Conservation (phyloP, 1,140 invertebrate genomes). For the Drosophila nannoptera region DNA sequence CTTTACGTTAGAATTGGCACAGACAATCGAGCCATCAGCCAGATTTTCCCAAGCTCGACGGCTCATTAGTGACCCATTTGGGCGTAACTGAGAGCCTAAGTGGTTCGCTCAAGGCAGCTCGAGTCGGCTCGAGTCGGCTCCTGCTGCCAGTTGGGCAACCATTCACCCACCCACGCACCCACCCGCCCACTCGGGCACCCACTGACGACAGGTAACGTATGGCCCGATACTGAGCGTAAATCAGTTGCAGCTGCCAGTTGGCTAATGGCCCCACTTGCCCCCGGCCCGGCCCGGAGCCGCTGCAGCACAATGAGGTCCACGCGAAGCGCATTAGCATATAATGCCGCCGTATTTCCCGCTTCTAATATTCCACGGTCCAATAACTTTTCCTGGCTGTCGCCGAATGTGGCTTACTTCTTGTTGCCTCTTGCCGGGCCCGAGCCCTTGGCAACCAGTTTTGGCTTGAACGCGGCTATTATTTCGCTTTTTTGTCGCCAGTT, state of each 20-base stretch:
- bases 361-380: slow-evolving; percentile 35
- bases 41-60: slow-evolving; percentile 60
- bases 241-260: slow-evolving; percentile 10
- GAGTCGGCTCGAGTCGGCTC: slow-evolving; percentile 6
- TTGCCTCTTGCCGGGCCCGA: neutral
- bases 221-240: slow-evolving; percentile 7
- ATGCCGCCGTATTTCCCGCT: slow-evolving; percentile 23
- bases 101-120: slow-evolving; percentile 49
- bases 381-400: slow-evolving; percentile 43
- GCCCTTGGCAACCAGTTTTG: too few species aligned
- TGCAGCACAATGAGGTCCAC: slow-evolving; percentile 35
- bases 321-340: slow-evolving; percentile 55
- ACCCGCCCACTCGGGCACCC: slow-evolving; percentile 4
- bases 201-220: neutral
- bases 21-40: slow-evolving; percentile 71
- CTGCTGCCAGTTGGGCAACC: slow-evolving; percentile 4
- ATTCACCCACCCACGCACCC: neutral
- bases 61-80: slow-evolving; percentile 74
- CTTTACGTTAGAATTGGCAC: slow-evolving; percentile 78
- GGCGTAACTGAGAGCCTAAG: slow-evolving; percentile 65
- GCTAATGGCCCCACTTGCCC: neutral
- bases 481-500: neutral
- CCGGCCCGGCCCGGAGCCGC: slow-evolving; percentile 1
- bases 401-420: slow-evolving; percentile 10
- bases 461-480: too few species aligned